Base-by-base conservation (phyloP, 2,888 invertebrate genomes). In the Kuschelorhynchus macadamiae region DNA sequence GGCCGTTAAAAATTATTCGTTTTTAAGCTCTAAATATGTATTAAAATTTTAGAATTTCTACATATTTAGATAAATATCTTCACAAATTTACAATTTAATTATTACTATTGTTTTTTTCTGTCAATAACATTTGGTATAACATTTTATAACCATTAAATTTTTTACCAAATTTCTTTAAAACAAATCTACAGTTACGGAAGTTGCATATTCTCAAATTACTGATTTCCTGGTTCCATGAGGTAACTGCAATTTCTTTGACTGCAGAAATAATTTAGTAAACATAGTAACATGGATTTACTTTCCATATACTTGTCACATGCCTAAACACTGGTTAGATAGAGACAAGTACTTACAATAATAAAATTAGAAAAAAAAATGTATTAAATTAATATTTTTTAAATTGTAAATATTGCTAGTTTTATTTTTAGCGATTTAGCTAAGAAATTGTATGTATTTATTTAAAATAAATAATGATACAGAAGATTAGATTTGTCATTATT, bases 1-100 rank as follows among this genome's bases (percentile, higher is more conserved):
- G 75, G 95, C 94, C 1, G 84, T 83, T 41, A 88, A 89, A 72
- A 83, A 25, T 25, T 25, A 25, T 25, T n/a, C n/a, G 25, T 25
- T 25, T 25, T 3, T n/a, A n/a, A n/a, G 4, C 25, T 25, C 33
- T 53, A 53, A 53, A 53, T 39, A 36, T 53, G 53, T 36, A 32
- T 17, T 3, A 12, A 36, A 3, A 36, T 9, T 14, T 36, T 36
- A 36, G 36, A 4, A 36, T 36, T 12, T 36, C 14, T 12, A 12
- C 14, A 25, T 25, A 25, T 25, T 25, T 25, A 25, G 25, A 25
- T 25, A 5, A 25, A 25, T 25, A 25, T 25, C 3, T 25, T 25
- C 25, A 25, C 25, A 25, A n/a, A n/a, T n/a, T n/a, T n/a, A n/a
- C n/a, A n/a, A n/a, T n/a, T n/a, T n/a, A n/a, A n/a, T n/a, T n/a